These are phyloP conservation scores for Teleiodes luculella DNA, from an alignment of 2,888 invertebrate genomes.

Conservation along the genomic window DNA sequence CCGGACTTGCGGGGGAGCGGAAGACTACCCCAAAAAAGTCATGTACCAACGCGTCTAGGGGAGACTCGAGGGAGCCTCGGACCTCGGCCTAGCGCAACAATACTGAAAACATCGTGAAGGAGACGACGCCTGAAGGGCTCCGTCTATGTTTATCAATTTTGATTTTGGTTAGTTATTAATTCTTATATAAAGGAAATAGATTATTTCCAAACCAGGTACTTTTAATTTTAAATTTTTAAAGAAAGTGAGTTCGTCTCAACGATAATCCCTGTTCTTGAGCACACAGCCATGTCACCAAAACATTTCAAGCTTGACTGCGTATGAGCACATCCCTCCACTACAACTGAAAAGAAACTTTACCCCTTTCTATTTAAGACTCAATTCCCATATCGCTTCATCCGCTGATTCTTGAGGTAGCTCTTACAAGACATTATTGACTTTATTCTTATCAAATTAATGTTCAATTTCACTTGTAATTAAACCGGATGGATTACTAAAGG, in stretches of 20 bases:
- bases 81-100: too few relatives aligned
- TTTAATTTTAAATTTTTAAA: too few relatives aligned
- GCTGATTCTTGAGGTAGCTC: constrained; percentile 19
- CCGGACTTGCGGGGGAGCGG: too few relatives aligned
- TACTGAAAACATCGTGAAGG: too few relatives aligned
- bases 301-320: constrained; percentile 67
- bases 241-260: constrained; percentile 35
- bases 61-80: too few relatives aligned
- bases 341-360: constrained; percentile 31
- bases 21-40: too few relatives aligned
- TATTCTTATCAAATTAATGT: constrained; percentile 25
- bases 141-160: too few relatives aligned
- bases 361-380: constrained; percentile 26
- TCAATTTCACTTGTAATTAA: constrained; percentile 27
- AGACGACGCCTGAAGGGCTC: too few relatives aligned
- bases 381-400: constrained; percentile 36
- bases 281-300: constrained; percentile 75
- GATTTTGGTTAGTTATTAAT: too few relatives aligned
- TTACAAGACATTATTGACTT: constrained; percentile 25
- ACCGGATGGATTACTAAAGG: constrained; percentile 38
- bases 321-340: constrained; percentile 35
- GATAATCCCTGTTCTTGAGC: constrained; percentile 39
- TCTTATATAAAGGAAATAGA: too few relatives aligned
- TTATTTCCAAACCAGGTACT: too few relatives aligned
- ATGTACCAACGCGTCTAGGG: too few relatives aligned